Evolutionary conservation across 2,888 invertebrate species (phyloP), one percentile per base, ranked within the genome.

Genomic region (Melanchra persicariae): DNA sequence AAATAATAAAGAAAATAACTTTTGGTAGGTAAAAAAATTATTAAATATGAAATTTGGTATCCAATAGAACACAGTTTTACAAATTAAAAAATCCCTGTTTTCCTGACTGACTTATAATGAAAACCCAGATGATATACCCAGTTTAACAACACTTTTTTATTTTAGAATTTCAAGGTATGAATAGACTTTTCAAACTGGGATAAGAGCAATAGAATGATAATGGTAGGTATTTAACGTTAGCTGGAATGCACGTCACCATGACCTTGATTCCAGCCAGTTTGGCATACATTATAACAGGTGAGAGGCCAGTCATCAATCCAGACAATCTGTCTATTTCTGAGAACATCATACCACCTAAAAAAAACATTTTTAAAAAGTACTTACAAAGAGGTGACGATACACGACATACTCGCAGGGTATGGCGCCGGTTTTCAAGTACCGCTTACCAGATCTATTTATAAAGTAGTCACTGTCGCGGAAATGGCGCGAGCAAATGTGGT

Each of bases 331-430:
- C 40, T 15, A 15, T 4, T 40, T 5, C 40, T 40, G 5, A 17
- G 40, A 40, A 40, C n/a, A n/a, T n/a, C 5, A 1, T 15, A 17
- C 43, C 5, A 45, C 2, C 19, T 19, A 30, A 30, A 19, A 34
- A 45, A 47, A 37, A 30, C n/a, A n/a, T 10, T 1, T 19, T 22
- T 17, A 5, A 15, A 6, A 26, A 8, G 7, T 71, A 77, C 79
- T 73, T 49, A 79, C 79, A 2, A 19, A 49, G 0, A 76, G 49
- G 0, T 45, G 9, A 0, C 15, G 12, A 2, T 79, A 79, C 0
- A 82, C 67, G 0, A 79, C 68, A 3, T 73, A 65, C 15, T 79
- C 79, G 34, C 82, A 82, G 0, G 79, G 79, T 0, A 77, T 26
- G 0, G 79, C 79, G 0, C 40, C 19, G 0, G n/a, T 52, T 26